A percentile compares a stretch with the other conserved stretches of the same genome.
Evolutionary conservation across 2,888 invertebrate species (phyloP).

Genomic region (Pycnomerus fuliginosus): DNA sequence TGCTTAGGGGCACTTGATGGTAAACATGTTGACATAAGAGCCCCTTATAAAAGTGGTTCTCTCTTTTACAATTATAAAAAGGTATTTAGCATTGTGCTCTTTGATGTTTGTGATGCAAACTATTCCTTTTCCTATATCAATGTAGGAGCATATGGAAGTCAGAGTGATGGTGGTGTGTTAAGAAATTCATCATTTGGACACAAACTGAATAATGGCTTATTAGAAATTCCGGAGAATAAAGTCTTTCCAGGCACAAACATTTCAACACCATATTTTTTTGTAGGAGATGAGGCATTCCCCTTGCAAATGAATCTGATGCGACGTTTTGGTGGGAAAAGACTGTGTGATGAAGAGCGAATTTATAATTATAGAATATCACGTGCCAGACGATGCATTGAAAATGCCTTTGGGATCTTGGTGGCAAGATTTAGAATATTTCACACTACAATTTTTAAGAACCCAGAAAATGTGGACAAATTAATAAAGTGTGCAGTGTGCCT

Average conservation of each 20-base stretch:
- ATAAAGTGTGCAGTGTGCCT: not conserved
- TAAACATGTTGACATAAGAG: not conserved
- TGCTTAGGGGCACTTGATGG: constrained; percentile 1
- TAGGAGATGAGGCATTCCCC: constrained; percentile 1
- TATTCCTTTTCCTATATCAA: constrained; percentile 1
- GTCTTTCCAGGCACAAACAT: not conserved
- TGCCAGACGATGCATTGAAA: not conserved
- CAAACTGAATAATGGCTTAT: not conserved
- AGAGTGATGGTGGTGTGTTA: not conserved
- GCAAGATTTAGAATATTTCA: constrained; percentile 1
- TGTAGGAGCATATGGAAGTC: not conserved
- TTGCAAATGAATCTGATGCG: not conserved
- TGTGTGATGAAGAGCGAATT: not conserved
- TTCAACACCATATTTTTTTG: not conserved
- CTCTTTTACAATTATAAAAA: constrained; percentile 1
- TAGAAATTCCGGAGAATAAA: not conserved
- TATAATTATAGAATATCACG: not conserved
- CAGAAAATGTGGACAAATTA: not conserved
- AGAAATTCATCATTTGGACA: not conserved
- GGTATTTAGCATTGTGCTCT: not conserved
- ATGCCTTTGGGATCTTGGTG: not conserved
- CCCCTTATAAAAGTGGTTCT: not conserved
- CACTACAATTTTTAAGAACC: not conserved
- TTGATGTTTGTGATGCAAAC: not conserved
- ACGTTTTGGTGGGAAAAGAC: not conserved